phyloP scores from a whole-genome alignment of 2,888 invertebrate genomes.

The Baronia brevicornis region DNA sequence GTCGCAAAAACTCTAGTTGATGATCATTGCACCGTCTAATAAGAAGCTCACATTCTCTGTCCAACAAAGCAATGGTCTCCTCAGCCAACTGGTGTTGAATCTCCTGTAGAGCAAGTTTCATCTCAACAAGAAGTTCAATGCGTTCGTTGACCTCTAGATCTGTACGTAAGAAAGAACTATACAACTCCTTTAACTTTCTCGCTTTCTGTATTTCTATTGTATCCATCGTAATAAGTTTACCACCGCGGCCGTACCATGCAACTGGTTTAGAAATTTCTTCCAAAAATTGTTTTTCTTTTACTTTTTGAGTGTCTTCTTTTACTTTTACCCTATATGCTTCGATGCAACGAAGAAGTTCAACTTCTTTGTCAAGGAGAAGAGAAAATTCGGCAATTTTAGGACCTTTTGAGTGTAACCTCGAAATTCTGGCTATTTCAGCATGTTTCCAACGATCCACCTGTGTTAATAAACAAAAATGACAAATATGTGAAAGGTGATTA shows the following conservation, averaged over 20 bases:
- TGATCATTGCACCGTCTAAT: slow-evolving; percentile 76
- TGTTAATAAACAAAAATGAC: too few relatives aligned
- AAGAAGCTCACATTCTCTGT: slow-evolving; percentile 82
- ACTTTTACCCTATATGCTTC: slow-evolving; percentile 80
- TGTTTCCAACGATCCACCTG: slow-evolving; percentile 81
- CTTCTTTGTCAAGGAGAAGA: slow-evolving; percentile 82
- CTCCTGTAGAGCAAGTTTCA: slow-evolving; percentile 80
- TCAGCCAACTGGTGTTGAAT: slow-evolving; percentile 75
- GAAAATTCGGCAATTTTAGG: slow-evolving; percentile 82
- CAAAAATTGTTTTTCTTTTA: slow-evolving; percentile 77
- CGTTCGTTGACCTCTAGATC: slow-evolving; percentile 78
- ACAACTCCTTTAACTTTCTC: slow-evolving; percentile 82
- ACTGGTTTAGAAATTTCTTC: slow-evolving; percentile 82
- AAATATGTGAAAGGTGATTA: too few relatives aligned
- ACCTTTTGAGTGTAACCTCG: slow-evolving; percentile 78
- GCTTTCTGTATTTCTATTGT: slow-evolving; percentile 87
- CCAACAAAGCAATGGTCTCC: slow-evolving; percentile 78
- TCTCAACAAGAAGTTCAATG: slow-evolving; percentile 80
- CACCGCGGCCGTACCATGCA: slow-evolving; percentile 84
- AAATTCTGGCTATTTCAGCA: slow-evolving; percentile 78
- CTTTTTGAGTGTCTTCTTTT: slow-evolving; percentile 74
- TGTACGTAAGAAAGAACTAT: slow-evolving; percentile 78
- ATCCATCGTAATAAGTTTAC: slow-evolving; percentile 84
- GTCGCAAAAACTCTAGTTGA: slow-evolving; percentile 79
- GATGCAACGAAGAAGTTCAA: slow-evolving; percentile 80